Conservation (phyloP, 2,797 vertebrate species). For the Thaleichthys pacificus region DNA sequence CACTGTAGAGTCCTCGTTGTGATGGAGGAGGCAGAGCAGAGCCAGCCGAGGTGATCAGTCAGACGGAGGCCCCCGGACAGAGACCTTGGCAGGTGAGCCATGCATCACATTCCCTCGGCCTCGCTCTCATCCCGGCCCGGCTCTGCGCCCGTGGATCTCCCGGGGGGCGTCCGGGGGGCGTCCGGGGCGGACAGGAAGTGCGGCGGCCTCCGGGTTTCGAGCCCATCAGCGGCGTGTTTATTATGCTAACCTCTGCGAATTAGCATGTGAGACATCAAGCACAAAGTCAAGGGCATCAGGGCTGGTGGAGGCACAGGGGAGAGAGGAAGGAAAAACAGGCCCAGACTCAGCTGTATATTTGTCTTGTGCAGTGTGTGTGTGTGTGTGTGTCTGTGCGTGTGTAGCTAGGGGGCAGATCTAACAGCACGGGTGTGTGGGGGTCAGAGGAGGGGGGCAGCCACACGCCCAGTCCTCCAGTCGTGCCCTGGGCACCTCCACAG, state of each 20-base stretch:
- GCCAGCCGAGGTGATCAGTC: slow-evolving; percentile 1
- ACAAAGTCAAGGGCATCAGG: slow-evolving; percentile 60
- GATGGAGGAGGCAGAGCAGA: background rate
- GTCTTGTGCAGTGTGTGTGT: slow-evolving; percentile 50
- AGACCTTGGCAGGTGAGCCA: slow-evolving; percentile 21
- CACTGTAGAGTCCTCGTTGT: background rate
- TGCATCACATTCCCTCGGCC: slow-evolving; percentile 32
- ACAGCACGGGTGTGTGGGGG: slow-evolving; percentile 14
- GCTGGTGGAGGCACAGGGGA: slow-evolving; percentile 26
- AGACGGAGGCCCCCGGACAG: slow-evolving; percentile 1
- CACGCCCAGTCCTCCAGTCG: slow-evolving; percentile 44
- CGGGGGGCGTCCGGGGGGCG: slow-evolving; percentile 28
- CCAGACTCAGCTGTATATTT: slow-evolving; percentile 61
- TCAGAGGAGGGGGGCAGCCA: background rate
- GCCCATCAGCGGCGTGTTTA: slow-evolving; percentile 68
- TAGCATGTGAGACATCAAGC: slow-evolving; percentile 51
- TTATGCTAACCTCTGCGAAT: slow-evolving; percentile 71
- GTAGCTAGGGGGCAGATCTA: slow-evolving; percentile 20
- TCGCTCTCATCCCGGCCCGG: slow-evolving; percentile 19
- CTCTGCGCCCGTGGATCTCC: slow-evolving; percentile 40
- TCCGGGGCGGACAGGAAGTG: slow-evolving; percentile 61
- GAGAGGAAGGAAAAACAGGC: slow-evolving; percentile 57
- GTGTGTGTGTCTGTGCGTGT: slow-evolving; percentile 23
- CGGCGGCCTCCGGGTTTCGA: slow-evolving; percentile 48
- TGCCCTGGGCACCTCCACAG: slow-evolving; percentile 20